A percentile compares a stretch with the other conserved stretches of the same genome.
phyloP scores from a whole-genome alignment of 2,888 invertebrate genomes.

The Eupithecia insigniata region DNA sequence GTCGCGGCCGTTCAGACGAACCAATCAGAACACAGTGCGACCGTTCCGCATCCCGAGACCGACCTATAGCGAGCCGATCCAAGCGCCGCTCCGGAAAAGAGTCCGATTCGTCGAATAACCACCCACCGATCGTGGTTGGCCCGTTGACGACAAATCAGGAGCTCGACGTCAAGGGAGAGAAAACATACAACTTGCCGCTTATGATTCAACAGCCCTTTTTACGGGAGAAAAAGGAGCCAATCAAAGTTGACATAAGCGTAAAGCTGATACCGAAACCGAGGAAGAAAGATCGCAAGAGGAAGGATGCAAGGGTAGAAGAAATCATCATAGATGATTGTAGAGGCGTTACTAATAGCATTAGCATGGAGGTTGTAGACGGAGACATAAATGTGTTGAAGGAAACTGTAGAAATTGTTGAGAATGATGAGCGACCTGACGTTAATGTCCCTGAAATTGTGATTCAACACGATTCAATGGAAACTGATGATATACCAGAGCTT shows the following conservation, averaged over 20 bases:
- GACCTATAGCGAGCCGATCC: constrained; percentile 66
- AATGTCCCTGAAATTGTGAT: constrained; percentile 40
- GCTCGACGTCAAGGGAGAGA: constrained; percentile 76
- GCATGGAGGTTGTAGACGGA: constrained; percentile 75
- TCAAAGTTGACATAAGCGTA: constrained; percentile 91
- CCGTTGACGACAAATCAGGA: constrained; percentile 82
- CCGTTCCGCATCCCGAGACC: constrained; percentile 74
- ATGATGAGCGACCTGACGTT: constrained; percentile 42
- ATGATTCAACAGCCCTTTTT: constrained; percentile 85
- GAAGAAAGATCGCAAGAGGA: constrained; percentile 74
- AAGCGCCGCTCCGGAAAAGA: constrained; percentile 82
- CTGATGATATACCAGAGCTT: constrained; percentile 25
- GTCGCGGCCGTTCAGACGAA: constrained; percentile 82
- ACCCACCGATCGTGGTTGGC: constrained; percentile 77
- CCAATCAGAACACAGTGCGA: constrained; percentile 85
- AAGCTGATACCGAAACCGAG: constrained; percentile 87
- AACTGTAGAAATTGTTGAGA: constrained; percentile 64
- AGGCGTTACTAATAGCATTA: constrained; percentile 73
- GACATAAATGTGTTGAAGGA: constrained; percentile 70
- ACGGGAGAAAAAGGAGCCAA: constrained; percentile 87
- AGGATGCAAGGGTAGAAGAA: constrained; percentile 66
- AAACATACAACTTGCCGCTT: constrained; percentile 77
- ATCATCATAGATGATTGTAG: constrained; percentile 62
- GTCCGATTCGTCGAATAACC: constrained; percentile 85
- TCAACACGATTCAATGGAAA: constrained; percentile 29